Base-by-base conservation (phyloP, 1,140 invertebrate species). In the Drosophila lacertosa region DNA sequence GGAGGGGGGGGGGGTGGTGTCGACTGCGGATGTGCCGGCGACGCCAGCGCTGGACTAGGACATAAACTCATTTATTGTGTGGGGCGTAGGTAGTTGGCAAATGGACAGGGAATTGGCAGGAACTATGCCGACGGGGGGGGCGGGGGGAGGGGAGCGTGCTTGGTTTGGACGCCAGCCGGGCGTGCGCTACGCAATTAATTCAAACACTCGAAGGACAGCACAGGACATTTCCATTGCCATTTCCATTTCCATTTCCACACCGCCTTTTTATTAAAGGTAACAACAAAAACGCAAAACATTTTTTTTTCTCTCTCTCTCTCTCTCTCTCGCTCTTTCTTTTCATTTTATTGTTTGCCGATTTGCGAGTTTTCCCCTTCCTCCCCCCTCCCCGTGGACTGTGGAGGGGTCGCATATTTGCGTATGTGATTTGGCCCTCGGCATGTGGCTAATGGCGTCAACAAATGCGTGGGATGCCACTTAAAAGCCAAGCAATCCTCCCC, bases 41-140 rank as follows among this genome's bases (percentile, higher is more conserved):
- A 62, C 76, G 72, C 54, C 60, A 75, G 72, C 72, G 68, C 58
- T 55, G 76, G 79, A 82, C 79, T 82, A 86, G 81, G 81, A 86
- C 81, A 84, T 86, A 84, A 84, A 84, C 68, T 84, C 82, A 84
- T 84, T 84, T 84, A 84, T 84, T 84, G 81, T 81, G 81, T 70
- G 73, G 64, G 45, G n/a, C 45, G 45, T 58, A 59, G 68, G 53
- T 58, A 60, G 33, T 44, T 35, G 24, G 18, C 20, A 4, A 39
- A 29, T 20, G 45, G 18, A 11, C 24, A 15, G 18, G 32, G 9
- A n/a, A n/a, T n/a, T n/a, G n/a, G n/a, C n/a, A n/a, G n/a, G n/a
- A n/a, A n/a, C n/a, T n/a, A n/a, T 11, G 33, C 6, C 22, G 13
- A 2, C 5, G 11, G 48, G n/a, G 37, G 24, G 42, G 29, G 40